Conservation (phyloP, 2,113 vertebrate genomes). For the Ailurus styani region DNA sequence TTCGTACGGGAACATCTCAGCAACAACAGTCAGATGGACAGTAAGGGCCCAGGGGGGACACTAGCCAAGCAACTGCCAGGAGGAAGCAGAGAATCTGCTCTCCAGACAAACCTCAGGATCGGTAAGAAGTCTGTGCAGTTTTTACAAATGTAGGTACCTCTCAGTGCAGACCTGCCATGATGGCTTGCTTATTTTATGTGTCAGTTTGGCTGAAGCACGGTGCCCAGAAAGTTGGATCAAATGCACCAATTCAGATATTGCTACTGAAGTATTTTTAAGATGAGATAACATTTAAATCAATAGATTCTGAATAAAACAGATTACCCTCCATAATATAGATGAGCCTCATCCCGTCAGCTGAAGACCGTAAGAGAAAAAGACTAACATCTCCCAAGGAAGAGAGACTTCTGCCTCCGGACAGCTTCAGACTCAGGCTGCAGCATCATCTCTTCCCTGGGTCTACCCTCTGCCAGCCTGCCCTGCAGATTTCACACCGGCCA, state of each 20-base stretch:
- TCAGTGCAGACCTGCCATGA: accelerated
- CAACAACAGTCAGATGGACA: background rate
- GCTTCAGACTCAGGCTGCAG: background rate
- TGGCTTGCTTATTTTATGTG: no score
- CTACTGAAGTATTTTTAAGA: background rate
- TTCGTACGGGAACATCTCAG: background rate
- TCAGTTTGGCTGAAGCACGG: background rate
- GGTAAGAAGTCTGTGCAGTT: background rate
- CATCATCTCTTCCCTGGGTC: accelerated
- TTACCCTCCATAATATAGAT: background rate
- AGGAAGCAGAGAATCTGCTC: background rate
- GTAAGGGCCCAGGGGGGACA: no score
- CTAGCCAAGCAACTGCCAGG: no score
- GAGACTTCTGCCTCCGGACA: no score
- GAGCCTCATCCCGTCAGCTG: background rate
- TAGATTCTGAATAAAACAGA: background rate
- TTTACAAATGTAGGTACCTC: background rate
- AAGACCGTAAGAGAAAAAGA: background rate
- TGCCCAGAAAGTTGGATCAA: background rate
- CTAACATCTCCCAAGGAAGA: accelerated
- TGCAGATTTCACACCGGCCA: background rate
- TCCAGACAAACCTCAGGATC: accelerated
- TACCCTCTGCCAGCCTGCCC: background rate
- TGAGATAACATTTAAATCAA: background rate
- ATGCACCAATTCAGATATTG: background rate